Conservation (phyloP, 2,888 invertebrate genomes). For the Cephus spinipes region DNA sequence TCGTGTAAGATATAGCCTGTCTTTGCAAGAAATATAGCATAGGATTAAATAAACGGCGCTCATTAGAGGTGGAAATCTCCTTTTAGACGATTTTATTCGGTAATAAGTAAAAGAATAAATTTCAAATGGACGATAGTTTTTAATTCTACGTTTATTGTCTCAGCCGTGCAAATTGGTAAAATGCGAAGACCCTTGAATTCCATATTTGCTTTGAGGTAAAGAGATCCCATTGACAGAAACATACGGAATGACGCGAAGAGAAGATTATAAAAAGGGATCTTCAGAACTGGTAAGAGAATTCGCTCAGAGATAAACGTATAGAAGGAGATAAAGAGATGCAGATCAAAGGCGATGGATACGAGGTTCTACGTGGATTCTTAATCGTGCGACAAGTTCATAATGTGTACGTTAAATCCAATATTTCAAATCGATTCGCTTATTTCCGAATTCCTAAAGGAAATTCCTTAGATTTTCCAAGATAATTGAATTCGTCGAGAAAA, state of each 20-base stretch:
- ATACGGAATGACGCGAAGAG: background rate
- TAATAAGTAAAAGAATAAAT: background rate
- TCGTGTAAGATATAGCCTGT: background rate
- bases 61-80: background rate
- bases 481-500: background rate
- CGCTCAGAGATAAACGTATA: background rate
- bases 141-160: background rate
- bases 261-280: background rate
- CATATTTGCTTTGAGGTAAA: too few species aligned
- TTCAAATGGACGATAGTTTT: background rate
- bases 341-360: background rate
- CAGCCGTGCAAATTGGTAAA: background rate
- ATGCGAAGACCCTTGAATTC: too few species aligned
- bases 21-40: background rate
- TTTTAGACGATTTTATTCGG: background rate
- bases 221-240: too few species aligned
- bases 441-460: background rate
- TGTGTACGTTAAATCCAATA: background rate
- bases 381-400: background rate
- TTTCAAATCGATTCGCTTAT: background rate
- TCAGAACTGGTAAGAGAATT: background rate
- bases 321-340: background rate
- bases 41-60: background rate
- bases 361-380: background rate
- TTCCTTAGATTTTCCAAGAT: background rate